Conservation (phyloP, 1,140 invertebrate genomes). For the Berghia stephanieae region DNA sequence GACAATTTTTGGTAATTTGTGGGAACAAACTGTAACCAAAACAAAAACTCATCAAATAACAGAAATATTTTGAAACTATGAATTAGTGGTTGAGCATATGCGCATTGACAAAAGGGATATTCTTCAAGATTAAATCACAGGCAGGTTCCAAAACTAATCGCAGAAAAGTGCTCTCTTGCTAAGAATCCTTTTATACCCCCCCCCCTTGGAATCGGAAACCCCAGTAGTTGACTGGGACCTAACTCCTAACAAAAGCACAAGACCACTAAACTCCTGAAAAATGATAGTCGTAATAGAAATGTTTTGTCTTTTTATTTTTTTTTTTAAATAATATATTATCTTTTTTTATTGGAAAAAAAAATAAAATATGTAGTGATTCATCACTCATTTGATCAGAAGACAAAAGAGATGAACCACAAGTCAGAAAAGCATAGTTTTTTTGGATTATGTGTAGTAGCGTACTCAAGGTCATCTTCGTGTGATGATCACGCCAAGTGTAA, state of each 20-base stretch:
- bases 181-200: neutral
- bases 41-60: too few species aligned
- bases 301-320: neutral
- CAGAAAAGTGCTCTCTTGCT: neutral
- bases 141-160: neutral
- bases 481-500: too few species aligned
- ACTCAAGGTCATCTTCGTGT: too few species aligned
- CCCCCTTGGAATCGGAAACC: neutral
- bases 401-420: too few species aligned
- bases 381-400: too few species aligned
- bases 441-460: too few species aligned
- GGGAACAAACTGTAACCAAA: too few species aligned
- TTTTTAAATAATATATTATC: neutral
- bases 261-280: neutral
- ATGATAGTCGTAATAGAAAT: neutral
- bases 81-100: too few species aligned
- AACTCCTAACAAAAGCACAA: too few species aligned
- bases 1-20: too few species aligned
- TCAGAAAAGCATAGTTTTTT: too few species aligned
- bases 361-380: conserved; percentile 17
- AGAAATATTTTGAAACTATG: too few species aligned
- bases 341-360: conserved; percentile 8
- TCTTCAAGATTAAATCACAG: neutral
- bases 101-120: neutral
- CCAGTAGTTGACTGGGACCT: neutral